Evolutionary conservation across 2,797 vertebrate species (phyloP).

Genomic region (Pogonophryne albipinna): DNA sequence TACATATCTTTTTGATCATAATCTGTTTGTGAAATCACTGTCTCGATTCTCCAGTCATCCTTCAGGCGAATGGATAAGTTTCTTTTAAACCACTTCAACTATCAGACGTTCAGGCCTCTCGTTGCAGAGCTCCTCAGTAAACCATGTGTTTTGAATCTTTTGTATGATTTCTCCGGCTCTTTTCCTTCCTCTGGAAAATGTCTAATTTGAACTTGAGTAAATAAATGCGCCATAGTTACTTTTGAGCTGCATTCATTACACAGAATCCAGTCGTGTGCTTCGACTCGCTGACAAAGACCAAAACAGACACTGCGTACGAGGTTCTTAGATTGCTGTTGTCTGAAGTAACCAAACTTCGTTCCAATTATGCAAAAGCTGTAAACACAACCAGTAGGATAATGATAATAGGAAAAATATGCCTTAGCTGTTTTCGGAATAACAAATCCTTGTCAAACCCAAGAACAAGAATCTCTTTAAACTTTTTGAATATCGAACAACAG

Average conservation of each 20-base stretch:
- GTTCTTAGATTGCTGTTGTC: constrained; percentile 61
- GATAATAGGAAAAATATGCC: constrained; percentile 68
- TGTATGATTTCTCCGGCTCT: constrained; percentile 61
- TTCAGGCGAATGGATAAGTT: constrained; percentile 40
- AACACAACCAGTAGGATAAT: constrained; percentile 71
- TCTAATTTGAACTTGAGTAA: constrained; percentile 64
- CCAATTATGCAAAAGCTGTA: constrained; percentile 72
- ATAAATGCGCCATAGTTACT: constrained; percentile 65
- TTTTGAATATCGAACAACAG: constrained; percentile 33
- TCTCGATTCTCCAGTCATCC: constrained; percentile 19
- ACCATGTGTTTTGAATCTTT: constrained; percentile 78
- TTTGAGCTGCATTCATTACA: constrained; percentile 49
- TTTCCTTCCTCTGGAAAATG: constrained; percentile 69
- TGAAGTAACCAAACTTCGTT: constrained; percentile 60
- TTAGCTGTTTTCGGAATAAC: constrained; percentile 48
- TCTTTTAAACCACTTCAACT: constrained; percentile 51
- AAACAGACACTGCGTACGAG: constrained; percentile 62
- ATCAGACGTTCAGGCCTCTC: constrained; percentile 32
- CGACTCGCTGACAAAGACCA: constrained; percentile 55
- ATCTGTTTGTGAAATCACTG: background rate
- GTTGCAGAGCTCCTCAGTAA: constrained; percentile 27
- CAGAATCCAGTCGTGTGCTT: constrained; percentile 43
- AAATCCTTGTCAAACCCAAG: constrained; percentile 25
- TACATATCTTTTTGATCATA: background rate
- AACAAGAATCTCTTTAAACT: constrained; percentile 22